Evolutionary conservation across 2,888 invertebrate genomes (phyloP), one percentile per base, ranked within the genome.

Genomic region (Ametastegia equiseti): DNA sequence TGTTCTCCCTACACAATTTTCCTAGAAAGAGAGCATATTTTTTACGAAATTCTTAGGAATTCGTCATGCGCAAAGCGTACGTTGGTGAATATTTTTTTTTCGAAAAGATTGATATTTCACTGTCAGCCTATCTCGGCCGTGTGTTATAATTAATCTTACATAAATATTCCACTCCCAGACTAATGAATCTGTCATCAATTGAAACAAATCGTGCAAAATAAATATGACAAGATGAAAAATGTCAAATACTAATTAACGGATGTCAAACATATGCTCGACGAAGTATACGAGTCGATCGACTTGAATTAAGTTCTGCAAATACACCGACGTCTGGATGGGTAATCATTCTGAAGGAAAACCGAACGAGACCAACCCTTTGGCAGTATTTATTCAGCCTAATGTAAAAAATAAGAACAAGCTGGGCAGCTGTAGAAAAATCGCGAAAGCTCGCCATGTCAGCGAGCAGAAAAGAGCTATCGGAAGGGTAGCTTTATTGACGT

Each of bases 381-480:
- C 27, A 36, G 75, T 50, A 19, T 23, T 33, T 54, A 71, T 36
- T 75, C 54, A n/a, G 15, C 13, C 36, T n/a, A 54, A 36, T n/a
- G 30, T 19, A 0, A 1, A 33, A 13, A 75, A 54, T 75, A 36
- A 75, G 23, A 75, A 33, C 2, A 23, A 54, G 33, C 42, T 54
- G 23, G 9, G 19, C 75, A 36, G n/a, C n/a, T n/a, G n/a, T n/a
- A n/a, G 75, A 75, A 36, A 54, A 54, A 75, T 75, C 54, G 30
- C 36, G n/a, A 50, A 30, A 54, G 75, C 54, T 75, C 36, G 50
- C 13, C n/a, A n/a, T n/a, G 19, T 73, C 50, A 50, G 73, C 36
- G 73, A 73, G n/a, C 36, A 73, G 73, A 75, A 50, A 75, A 23
- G n/a, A n/a, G 36, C n/a, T 54, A 54, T 54, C 13, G n/a, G 36